phyloP scores from a whole-genome alignment of 2,113 vertebrate genomes.

The Misgurnus mizolepis region DNA sequence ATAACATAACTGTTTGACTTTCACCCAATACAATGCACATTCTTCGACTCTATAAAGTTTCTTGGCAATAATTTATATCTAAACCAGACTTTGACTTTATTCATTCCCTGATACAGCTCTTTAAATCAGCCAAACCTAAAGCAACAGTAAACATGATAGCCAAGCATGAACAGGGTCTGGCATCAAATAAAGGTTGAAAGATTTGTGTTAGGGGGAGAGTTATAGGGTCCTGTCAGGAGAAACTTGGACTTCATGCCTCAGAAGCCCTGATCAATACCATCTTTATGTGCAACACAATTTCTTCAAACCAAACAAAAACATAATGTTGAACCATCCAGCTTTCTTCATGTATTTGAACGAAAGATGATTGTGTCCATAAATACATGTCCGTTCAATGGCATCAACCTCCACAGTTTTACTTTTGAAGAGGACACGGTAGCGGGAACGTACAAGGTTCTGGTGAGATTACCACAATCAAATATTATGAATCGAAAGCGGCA shows the following conservation, averaged over 20 bases:
- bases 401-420: conserved; percentile 38
- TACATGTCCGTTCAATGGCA: conserved; percentile 14
- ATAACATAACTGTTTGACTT: not conserved
- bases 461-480: conserved; percentile 70
- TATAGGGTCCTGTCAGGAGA: conserved; percentile 53
- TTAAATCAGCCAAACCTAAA: conserved; percentile 24
- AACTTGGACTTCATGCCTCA: conserved; percentile 65
- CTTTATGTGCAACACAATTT: conserved; percentile 65
- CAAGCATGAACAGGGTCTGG: conserved; percentile 11
- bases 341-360: not conserved
- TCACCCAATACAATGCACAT: not conserved
- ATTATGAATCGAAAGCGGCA: conserved; percentile 67
- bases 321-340: not conserved
- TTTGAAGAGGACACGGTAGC: conserved; percentile 49
- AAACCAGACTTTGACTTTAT: conserved; percentile 31
- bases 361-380: no score
- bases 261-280: conserved; percentile 68
- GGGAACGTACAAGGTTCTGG: conserved; percentile 46
- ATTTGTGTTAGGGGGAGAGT: conserved; percentile 65
- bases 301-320: conserved; percentile 59
- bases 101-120: not conserved
- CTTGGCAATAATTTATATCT: not conserved
- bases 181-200: conserved; percentile 54
- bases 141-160: conserved; percentile 44
- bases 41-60: not conserved